Evolutionary conservation across 2,113 vertebrate species (phyloP), one percentile per base, ranked within the genome.

Genomic region (Lagopus leucura): DNA sequence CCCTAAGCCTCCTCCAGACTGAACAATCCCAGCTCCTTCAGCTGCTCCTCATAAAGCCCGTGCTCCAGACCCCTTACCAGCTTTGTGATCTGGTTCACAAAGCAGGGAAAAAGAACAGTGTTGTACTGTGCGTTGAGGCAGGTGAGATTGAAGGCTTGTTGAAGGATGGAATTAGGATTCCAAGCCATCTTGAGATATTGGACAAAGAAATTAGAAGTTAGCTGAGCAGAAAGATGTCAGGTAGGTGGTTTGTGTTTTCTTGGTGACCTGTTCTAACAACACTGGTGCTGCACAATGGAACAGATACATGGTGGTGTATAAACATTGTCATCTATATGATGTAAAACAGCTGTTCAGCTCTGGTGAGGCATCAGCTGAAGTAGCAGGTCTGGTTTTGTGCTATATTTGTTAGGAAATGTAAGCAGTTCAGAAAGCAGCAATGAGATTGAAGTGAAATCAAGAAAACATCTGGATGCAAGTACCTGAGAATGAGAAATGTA

Each of bases 401-500:
- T 47, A 10, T 43, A 13, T 28, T 88, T 78, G 11, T 54, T 79
- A 75, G 16, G 28, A 50, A 71, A 78, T 0, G 1, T 34, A 52
- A 38, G 11, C 27, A 30, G 17, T 34, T 85, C 75, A 27, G 36
- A 82, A 45, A 63, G 65, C 3, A 79, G 20, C 48, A 79, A 58
- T n/a, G 48, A 54, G 54, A 80, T 89, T 89, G 66, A 82, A 43
- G 8, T 75, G 52, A 86, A 83, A 42, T 74, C 20, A 50, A 71
- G 69, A 78, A 77, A 83, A 80, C 0, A 0, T 71, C 22, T 45
- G 50, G 82, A 55, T 2, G 0, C 75, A 69, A 25, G 6, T 34
- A 22, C 30, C 11, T 40, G 30, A 79, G 43, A 55, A 76, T 61
- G 72, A 86, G 50, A 92, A 81, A 78, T 15, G 20, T 0, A 79